Base-by-base conservation (phyloP, 1,140 invertebrate species). In the Aricia agestis region DNA sequence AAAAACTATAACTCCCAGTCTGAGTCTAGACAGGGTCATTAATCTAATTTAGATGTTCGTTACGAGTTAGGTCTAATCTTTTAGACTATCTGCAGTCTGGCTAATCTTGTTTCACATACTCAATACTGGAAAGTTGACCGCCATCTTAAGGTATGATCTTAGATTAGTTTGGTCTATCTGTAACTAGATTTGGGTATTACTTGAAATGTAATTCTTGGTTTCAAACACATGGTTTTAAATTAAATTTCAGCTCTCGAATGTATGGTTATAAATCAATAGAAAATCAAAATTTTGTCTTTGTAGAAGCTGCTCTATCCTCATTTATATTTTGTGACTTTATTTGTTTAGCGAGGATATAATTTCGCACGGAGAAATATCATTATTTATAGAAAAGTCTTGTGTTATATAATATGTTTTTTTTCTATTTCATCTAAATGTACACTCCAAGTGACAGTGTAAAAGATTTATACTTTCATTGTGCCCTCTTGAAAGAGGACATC, bases 391-490 rank as follows among this genome's bases (percentile, higher is more conserved):
- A 52, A 52, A 15, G 11, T 52, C 36, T 5, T 52, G 45, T 52
- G 45, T 52, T 25, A 1, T 63, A 25, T 63, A 19, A n/a, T n/a
- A n/a, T n/a, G n/a, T n/a, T n/a, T 73, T 73, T 72, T 70, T 76
- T 70, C 65, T 70, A 36, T 73, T 71, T 63, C 19, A 67, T 63
- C 63, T 65, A 70, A 73, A 73, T 68, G 66, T 73, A 76, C 72
- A 63, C 19, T 70, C 65, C 66, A 72, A 75, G 68, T 77, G 81
- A 81, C 76, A 79, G 74, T 74, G 11, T 67, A 57, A 74, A 70
- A 82, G 77, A 83, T 82, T 81, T 83, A 83, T 81, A 75, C 70
- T 72, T 67, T 74, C 72, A 78, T 78, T 82, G 81, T 80, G 78
- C 78, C 74, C 69, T 59, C 71, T 70, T 63, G 72, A 76, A 78